Conservation (phyloP, 1,140 invertebrate genomes). For the Colletes latitarsis region DNA sequence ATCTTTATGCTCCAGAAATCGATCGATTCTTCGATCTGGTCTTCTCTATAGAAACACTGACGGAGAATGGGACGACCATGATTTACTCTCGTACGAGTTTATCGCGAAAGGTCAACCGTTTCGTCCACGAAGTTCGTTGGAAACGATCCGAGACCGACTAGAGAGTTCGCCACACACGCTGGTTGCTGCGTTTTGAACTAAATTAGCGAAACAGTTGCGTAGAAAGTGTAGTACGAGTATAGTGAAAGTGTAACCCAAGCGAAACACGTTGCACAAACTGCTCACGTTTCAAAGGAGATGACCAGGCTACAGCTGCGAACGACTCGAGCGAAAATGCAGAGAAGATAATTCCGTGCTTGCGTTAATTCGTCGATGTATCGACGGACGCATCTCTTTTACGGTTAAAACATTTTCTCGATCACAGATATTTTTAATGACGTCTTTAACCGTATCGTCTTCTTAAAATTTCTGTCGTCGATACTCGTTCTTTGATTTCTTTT, state of each 20-base stretch:
- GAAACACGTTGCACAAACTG: slow-evolving; percentile 19
- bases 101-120: background rate
- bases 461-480: no score
- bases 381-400: no score
- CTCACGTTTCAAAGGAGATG: background rate
- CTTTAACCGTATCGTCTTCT: no score
- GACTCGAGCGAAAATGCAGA: background rate
- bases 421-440: no score
- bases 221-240: slow-evolving; percentile 13
- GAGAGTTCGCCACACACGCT: background rate
- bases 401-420: no score
- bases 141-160: no score
- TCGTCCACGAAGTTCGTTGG: no score
- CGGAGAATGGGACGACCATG: background rate
- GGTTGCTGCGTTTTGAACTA: background rate
- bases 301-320: background rate
- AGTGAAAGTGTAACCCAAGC: slow-evolving; percentile 20
- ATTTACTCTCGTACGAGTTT: background rate
- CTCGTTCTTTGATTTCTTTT: no score
- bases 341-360: no score
- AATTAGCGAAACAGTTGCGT: background rate
- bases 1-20: background rate
- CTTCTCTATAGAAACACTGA: background rate
- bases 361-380: no score
- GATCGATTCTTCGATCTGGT: background rate